Evolutionary conservation across 2,888 invertebrate species (phyloP).

Genomic region (Protophormia terraenovae): DNA sequence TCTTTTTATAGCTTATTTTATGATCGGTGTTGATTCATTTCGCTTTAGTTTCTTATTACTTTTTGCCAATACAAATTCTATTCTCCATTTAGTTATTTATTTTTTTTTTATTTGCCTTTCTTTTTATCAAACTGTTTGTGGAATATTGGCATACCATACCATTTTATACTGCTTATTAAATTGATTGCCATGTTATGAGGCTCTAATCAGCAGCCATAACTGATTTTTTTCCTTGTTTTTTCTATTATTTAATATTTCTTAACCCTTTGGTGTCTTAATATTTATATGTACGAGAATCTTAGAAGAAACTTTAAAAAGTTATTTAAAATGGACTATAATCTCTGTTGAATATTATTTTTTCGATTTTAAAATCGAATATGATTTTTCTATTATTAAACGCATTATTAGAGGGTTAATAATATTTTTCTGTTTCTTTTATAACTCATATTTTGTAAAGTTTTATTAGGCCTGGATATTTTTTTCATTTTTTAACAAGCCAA

Average conservation of each 20-base stretch:
- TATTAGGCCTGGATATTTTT: neutral
- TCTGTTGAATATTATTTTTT: no score
- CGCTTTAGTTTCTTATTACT: neutral
- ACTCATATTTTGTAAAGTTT: neutral
- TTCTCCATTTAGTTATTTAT: slow-evolving; percentile 10
- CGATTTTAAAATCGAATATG: no score
- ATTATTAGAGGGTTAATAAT: neutral
- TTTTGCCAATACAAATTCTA: neutral
- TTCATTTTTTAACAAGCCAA: slow-evolving; percentile 4
- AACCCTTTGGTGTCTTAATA: neutral
- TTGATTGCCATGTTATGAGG: slow-evolving; percentile 75
- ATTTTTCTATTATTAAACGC: neutral
- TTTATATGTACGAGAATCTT: neutral
- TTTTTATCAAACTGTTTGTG: neutral
- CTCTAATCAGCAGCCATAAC: slow-evolving; percentile 71
- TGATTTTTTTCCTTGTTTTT: neutral
- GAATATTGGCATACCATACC: slow-evolving; percentile 30
- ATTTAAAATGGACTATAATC: no score
- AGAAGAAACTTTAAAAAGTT: no score
- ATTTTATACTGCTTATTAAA: slow-evolving; percentile 72
- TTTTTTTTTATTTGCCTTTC: neutral
- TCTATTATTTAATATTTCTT: neutral
- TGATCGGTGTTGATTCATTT: neutral
- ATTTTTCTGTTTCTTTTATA: neutral
- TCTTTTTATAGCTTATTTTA: neutral